Evolutionary conservation across 1,140 invertebrate genomes (phyloP).

Genomic region (Macrocentrus cingulum): DNA sequence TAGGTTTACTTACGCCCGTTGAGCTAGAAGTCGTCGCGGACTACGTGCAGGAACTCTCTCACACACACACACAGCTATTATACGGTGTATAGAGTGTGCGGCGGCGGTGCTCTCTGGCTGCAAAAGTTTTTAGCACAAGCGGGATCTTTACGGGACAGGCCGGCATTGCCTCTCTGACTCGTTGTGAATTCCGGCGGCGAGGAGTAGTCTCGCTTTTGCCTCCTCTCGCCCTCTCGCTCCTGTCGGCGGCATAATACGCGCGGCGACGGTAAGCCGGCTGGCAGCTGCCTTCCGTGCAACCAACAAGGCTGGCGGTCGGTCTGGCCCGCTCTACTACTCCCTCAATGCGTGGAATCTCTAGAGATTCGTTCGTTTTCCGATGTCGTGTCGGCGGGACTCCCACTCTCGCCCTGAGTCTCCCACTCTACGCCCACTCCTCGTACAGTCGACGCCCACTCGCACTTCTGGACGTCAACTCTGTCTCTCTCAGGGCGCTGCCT

Average conservation of each 20-base stretch:
- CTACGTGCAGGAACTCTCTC: too few relatives aligned
- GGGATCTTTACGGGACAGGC: conserved; percentile 41
- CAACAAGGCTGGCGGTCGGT: conserved; percentile 47
- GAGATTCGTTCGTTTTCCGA: conserved; percentile 36
- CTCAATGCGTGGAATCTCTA: conserved; percentile 53
- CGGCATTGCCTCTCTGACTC: conserved; percentile 31
- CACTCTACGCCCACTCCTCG: background rate
- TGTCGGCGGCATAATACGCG: conserved; percentile 42
- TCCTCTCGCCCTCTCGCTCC: conserved; percentile 3
- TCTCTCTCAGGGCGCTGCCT: background rate
- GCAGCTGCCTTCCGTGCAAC: conserved; percentile 53
- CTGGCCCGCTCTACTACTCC: conserved; percentile 43
- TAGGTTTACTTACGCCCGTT: too few relatives aligned
- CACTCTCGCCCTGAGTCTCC: conserved; percentile 8
- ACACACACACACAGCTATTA: too few relatives aligned
- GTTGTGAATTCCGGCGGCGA: conserved; percentile 25
- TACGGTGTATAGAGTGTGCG: too few relatives aligned
- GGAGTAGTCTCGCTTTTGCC: conserved; percentile 3
- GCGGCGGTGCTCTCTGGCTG: too few relatives aligned
- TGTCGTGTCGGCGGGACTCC: conserved; percentile 9
- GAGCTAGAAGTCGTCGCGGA: too few relatives aligned
- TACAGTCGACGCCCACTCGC: conserved; percentile 25
- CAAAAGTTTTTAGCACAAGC: conserved; percentile 36
- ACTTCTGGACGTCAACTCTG: too few relatives aligned
- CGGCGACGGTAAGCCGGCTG: conserved; percentile 47